Base-by-base conservation (phyloP, 2,797 vertebrate species). In the Morelia viridis region DNA sequence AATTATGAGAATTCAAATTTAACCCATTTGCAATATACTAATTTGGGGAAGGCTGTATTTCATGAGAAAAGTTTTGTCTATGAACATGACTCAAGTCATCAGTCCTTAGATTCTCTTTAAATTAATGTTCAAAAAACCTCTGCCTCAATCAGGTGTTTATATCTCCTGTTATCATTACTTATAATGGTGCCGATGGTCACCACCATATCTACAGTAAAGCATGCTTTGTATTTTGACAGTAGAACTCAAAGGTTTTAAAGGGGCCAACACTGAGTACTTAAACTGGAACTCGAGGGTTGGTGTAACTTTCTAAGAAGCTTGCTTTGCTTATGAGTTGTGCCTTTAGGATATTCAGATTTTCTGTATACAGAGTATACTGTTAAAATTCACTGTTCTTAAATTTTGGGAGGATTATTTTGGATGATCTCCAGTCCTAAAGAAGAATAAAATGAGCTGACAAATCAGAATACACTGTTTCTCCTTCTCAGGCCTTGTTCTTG, bases 221-320 rank as follows among this genome's bases (percentile, higher is more conserved):
- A 91, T 60, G 0, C 5, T 94, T 86, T 87, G 5, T 65, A 89
- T 91, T 90, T 41, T 41, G 41, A 87, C 50, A 71, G 31, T 71
- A 71, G 31, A 93, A 94, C 50, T 35, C 92, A 87, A 58, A 60
- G 56, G 12, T 92, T 86, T 57, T 19, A 7, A 10, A 35, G 53
- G 94, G 50, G 22, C 0, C 0, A 85, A 0, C 24, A 57, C 3
- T 0, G 0, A 2, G 50, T 94, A 22, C 0, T 0, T 91, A 41
- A 93, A 62, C 0, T 13, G 64, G 56, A 61, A 19, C 35, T 56
- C 85, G 83, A 65, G 71, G 94, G 94, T 35, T 90, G 90, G 41
- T 87, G 28, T 84, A 93, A 90, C 85, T 24, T 94, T 92, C 92
- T 87, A 86, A 88, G 61, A 56, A 60, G 57, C 35, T 41, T 90